Percentiles rank a stretch among this genome's conserved stretches.
phyloP scores from a whole-genome alignment of 1,140 invertebrate species.

The Hermatobates lingyangjiaoensis region DNA sequence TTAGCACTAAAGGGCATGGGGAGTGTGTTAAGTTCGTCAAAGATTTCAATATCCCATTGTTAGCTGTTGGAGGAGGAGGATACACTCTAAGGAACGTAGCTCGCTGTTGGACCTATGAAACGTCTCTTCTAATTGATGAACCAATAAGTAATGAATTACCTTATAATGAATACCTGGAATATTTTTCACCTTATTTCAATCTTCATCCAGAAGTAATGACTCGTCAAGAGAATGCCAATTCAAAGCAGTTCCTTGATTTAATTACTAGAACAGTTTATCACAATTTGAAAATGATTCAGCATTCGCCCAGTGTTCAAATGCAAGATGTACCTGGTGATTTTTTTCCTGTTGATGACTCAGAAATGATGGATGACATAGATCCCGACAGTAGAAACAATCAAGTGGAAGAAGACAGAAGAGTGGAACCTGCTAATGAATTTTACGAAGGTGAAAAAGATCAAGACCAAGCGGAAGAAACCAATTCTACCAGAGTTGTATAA shows the following conservation, averaged over 20 bases:
- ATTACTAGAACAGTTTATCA: slow-evolving; percentile 71
- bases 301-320: slow-evolving; percentile 84
- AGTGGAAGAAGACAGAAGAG: slow-evolving; percentile 62
- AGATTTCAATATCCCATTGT: slow-evolving; percentile 76
- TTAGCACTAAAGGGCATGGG: slow-evolving; percentile 79
- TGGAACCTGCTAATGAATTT: slow-evolving; percentile 81
- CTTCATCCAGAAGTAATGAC: slow-evolving; percentile 74
- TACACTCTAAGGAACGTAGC: slow-evolving; percentile 96
- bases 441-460: slow-evolving; percentile 57
- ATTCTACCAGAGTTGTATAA: too few relatives aligned
- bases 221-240: slow-evolving; percentile 78
- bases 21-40: slow-evolving; percentile 96
- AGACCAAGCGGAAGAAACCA: slow-evolving; percentile 13
- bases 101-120: slow-evolving; percentile 97
- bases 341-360: slow-evolving; percentile 36
- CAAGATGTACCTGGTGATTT: slow-evolving; percentile 64
- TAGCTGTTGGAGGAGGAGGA: slow-evolving; percentile 90
- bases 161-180: slow-evolving; percentile 85
- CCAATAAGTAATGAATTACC: slow-evolving; percentile 81
- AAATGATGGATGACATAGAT: slow-evolving; percentile 53
- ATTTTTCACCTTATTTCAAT: slow-evolving; percentile 88
- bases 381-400: slow-evolving; percentile 62
- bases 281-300: slow-evolving; percentile 70
- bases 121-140: slow-evolving; percentile 78
- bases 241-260: slow-evolving; percentile 73